phyloP scores from a whole-genome alignment of 2,797 vertebrate genomes.

The Anguilla obscura region DNA sequence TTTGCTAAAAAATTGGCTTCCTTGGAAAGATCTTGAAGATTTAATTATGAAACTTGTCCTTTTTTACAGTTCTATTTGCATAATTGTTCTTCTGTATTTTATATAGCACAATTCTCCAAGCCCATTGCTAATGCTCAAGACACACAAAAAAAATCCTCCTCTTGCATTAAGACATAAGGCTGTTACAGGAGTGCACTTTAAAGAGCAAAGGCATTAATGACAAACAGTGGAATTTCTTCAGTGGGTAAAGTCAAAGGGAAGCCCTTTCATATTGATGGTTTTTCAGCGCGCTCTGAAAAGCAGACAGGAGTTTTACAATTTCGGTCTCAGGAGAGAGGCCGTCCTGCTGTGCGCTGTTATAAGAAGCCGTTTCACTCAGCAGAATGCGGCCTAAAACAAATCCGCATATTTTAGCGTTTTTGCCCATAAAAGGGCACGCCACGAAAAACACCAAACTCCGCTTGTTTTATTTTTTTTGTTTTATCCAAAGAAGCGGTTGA shows the following conservation, averaged over 20 bases:
- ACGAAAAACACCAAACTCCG: not conserved
- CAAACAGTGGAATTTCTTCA: not conserved
- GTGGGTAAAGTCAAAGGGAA: not conserved
- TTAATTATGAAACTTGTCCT: not conserved
- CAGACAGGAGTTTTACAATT: not conserved
- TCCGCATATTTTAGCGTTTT: not conserved
- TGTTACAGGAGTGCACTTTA: not conserved
- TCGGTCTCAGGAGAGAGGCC: not conserved
- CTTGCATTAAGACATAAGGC: not conserved
- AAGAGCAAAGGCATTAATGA: not conserved
- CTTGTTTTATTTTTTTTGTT: not conserved
- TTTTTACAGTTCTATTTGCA: not conserved
- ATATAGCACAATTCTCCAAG: not conserved
- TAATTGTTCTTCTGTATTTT: not conserved
- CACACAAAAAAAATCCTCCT: not conserved
- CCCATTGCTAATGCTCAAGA: not conserved
- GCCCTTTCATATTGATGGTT: not conserved
- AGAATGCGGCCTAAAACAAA: not conserved
- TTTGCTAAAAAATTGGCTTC: not conserved
- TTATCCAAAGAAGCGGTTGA: slow-evolving; percentile 2
- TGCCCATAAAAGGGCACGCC: not conserved
- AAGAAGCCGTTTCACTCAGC: not conserved
- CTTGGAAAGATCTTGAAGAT: not conserved
- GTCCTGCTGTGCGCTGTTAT: not conserved
- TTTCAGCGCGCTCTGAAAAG: not conserved